Conservation (phyloP, 2,888 invertebrate genomes). For the Myopa tessellatipennis region DNA sequence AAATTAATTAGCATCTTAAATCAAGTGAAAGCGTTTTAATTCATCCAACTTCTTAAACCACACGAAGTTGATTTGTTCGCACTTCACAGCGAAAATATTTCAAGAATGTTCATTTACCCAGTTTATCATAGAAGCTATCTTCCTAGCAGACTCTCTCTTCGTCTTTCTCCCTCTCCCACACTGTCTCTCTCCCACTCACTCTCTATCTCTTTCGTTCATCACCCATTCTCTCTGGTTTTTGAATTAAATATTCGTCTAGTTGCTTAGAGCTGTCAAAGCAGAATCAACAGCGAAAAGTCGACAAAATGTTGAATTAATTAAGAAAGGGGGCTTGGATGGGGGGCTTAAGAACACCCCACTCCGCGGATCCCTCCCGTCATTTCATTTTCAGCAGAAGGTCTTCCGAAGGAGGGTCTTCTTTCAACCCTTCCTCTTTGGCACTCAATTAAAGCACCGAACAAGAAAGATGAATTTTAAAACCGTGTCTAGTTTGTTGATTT, state of each 20-base stretch:
- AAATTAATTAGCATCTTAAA: slow-evolving; percentile 30
- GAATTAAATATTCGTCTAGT: neutral
- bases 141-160: no score
- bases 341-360: no score
- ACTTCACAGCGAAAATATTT: slow-evolving; percentile 9
- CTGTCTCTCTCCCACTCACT: neutral
- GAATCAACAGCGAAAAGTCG: slow-evolving; percentile 28
- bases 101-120: no score
- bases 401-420: no score
- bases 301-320: slow-evolving; percentile 34
- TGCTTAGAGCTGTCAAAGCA: neutral
- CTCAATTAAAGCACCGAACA: no score
- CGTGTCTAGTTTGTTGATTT: no score
- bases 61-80: neutral
- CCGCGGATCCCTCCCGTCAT: no score
- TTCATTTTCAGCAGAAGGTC: no score
- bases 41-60: neutral
- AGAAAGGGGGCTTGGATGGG: neutral
- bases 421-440: no score
- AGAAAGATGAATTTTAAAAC: no score
- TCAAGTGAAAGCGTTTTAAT: slow-evolving; percentile 4
- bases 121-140: no score
- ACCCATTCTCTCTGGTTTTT: no score
- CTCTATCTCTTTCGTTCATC: neutral
- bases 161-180: neutral